A percentile compares a stretch with the other conserved stretches of the same genome.
Conservation (phyloP, 2,888 invertebrate genomes). For the Corythucha ciliata region DNA sequence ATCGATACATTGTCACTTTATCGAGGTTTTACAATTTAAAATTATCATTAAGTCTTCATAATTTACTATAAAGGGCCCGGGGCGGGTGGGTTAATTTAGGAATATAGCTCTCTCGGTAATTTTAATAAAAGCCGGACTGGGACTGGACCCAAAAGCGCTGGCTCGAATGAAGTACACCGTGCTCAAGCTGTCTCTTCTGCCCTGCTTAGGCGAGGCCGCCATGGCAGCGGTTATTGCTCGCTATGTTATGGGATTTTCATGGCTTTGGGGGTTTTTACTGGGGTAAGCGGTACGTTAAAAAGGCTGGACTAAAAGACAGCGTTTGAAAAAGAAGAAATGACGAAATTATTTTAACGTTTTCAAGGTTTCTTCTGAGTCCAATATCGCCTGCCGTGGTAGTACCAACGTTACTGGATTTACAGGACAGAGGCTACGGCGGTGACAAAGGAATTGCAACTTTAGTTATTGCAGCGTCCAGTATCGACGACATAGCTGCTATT, state of each 20-base stretch:
- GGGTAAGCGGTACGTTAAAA: constrained; percentile 34
- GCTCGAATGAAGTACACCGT: constrained; percentile 41
- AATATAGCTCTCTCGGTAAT: constrained; percentile 46
- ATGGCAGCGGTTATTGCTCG: constrained; percentile 37
- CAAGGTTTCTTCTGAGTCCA: constrained; percentile 53
- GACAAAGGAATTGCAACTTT: constrained; percentile 66
- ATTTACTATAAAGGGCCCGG: no score
- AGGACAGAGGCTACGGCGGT: constrained; percentile 55
- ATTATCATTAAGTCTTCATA: no score
- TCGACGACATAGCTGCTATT: constrained; percentile 68
- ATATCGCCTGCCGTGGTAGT: constrained; percentile 68
- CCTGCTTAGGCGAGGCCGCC: constrained; percentile 45
- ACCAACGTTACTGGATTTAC: constrained; percentile 54
- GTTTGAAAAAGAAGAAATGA: no score
- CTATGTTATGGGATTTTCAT: constrained; percentile 44
- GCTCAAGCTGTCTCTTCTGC: constrained; percentile 44
- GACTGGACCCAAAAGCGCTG: constrained; percentile 45
- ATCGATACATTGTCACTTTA: constrained; percentile 28
- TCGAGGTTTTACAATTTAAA: no score
- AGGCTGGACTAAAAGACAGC: no score
- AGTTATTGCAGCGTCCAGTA: constrained; percentile 58
- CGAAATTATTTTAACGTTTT: background rate
- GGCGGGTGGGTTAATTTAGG: no score
- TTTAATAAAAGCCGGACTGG: constrained; percentile 47
- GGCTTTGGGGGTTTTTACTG: constrained; percentile 43